These are phyloP conservation scores for Helogale parvula DNA, from an alignment of 2,113 vertebrate genomes.

Conservation along the genomic window DNA sequence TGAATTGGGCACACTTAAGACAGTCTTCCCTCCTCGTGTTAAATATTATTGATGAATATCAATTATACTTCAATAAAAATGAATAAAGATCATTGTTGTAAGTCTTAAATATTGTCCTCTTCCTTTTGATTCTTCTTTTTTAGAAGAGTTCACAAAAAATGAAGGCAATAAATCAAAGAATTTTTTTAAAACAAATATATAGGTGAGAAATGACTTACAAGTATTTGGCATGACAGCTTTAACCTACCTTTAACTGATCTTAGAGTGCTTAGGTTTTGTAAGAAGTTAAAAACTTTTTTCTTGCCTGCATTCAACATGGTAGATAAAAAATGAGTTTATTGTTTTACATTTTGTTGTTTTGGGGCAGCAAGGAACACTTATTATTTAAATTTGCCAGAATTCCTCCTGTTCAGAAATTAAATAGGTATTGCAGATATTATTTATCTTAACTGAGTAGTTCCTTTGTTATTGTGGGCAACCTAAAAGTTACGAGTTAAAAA, in stretches of 20 bases:
- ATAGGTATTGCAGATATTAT: slow-evolving; percentile 45
- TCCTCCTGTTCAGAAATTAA: slow-evolving; percentile 54
- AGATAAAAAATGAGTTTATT: slow-evolving; percentile 22
- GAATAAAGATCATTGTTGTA: background rate
- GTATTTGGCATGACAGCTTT: background rate
- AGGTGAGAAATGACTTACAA: background rate
- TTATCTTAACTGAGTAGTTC: background rate
- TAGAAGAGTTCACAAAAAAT: slow-evolving; percentile 16
- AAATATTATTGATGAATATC: background rate
- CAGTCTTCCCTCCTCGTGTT: background rate
- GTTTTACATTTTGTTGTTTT: slow-evolving; percentile 25
- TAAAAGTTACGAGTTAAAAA: slow-evolving; percentile 50
- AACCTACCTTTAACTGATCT: background rate
- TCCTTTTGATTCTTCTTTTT: background rate
- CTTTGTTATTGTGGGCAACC: background rate
- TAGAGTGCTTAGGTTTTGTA: slow-evolving; percentile 22
- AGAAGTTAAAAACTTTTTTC: slow-evolving; percentile 24
- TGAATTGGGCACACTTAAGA: slow-evolving; percentile 5
- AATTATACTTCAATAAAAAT: background rate
- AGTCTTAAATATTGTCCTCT: slow-evolving; percentile 29
- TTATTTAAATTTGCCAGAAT: slow-evolving; percentile 39
- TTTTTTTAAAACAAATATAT: background rate
- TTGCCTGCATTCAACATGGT: background rate
- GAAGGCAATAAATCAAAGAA: background rate
- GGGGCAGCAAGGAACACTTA: background rate